phyloP scores from a whole-genome alignment of 2,797 vertebrate genomes.

The Decapterus maruadsi region DNA sequence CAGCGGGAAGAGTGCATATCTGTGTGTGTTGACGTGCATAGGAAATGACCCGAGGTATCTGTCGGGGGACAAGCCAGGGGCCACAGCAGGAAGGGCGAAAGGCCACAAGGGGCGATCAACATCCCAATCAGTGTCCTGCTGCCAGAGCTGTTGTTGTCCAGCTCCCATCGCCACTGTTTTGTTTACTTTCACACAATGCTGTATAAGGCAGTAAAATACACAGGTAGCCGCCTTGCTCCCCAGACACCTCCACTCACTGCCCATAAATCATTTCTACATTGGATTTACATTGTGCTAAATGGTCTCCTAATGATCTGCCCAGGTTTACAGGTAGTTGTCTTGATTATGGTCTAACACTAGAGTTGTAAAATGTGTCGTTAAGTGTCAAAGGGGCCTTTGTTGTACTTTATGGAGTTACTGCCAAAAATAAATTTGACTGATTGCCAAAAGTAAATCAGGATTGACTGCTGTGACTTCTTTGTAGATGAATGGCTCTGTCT shows the following conservation, averaged over 20 bases:
- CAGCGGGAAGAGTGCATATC: constrained; percentile 73
- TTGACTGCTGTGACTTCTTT: constrained; percentile 1
- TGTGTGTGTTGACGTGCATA: constrained; percentile 66
- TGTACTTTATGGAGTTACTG: not conserved
- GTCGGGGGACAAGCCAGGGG: constrained; percentile 66
- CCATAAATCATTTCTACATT: constrained; percentile 65
- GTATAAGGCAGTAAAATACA: constrained; percentile 52
- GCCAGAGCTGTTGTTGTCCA: constrained; percentile 63
- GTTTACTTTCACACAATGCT: constrained; percentile 75
- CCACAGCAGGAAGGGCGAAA: constrained; percentile 82
- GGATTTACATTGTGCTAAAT: constrained; percentile 59
- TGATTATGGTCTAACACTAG: constrained; percentile 23
- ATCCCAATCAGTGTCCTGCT: constrained; percentile 77
- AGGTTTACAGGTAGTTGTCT: constrained; percentile 42
- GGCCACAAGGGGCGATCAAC: constrained; percentile 66
- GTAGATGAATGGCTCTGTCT: not conserved
- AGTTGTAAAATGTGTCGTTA: constrained; percentile 37
- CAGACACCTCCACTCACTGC: constrained; percentile 42
- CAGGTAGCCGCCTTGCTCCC: constrained; percentile 56
- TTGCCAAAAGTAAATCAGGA: not conserved
- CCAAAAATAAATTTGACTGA: not conserved
- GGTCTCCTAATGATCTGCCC: constrained; percentile 51
- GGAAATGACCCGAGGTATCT: constrained; percentile 75
- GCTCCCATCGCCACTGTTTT: constrained; percentile 55
- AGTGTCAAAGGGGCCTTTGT: constrained; percentile 18